Evolutionary conservation across 64 coral and sea anemone genomes (phyloP), one percentile per base, ranked within the genome.

Genomic region (Cladopsammia gracilis): DNA sequence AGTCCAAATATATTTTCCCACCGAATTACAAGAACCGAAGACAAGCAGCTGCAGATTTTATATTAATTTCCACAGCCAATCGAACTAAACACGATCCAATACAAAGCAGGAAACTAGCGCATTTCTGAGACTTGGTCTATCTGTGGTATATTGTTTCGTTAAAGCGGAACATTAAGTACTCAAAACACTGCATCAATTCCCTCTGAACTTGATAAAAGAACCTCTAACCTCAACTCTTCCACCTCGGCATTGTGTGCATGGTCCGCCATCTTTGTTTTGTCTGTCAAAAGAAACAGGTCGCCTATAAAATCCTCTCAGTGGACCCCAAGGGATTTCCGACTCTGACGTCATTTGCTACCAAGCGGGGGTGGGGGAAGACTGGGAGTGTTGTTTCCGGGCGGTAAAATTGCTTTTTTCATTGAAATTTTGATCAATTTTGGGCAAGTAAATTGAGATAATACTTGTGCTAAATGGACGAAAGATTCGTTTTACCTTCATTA

Each of bases 251-350:
- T 84, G 25, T 61, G 57, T 18, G 15, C 24, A 50, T 66, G 18
- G 62, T 66, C 62, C 16, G 80, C 80, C 80, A 84, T 84, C 61
- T 84, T 84, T 84, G 80, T 83, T 83, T 49, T 46, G 43, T 67
- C 50, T 77, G 75, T 22, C 18, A 10, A 16, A 8, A 8, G 0
- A 10, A 64, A 47, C 26, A 22, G 23, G 34, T 11, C 54, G 0
- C 10, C 1, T 25, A 26, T 58, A 25, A 76, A 77, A 25, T 59
- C 49, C 77, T 25, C 20, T 59, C 53, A 12, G 6, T 52, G n/a
- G 44, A 84, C 42, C 43, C 80, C 80, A 48, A 60, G 58, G 60
- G 58, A 47, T 10, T 20, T 11, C 15, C 5, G 7, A 1, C 25
- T 62, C 4, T n/a, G 16, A 62, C 26, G 20, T 79, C 10, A 59